Conservation (phyloP, 2,888 invertebrate genomes). For the Volucella inflata region DNA sequence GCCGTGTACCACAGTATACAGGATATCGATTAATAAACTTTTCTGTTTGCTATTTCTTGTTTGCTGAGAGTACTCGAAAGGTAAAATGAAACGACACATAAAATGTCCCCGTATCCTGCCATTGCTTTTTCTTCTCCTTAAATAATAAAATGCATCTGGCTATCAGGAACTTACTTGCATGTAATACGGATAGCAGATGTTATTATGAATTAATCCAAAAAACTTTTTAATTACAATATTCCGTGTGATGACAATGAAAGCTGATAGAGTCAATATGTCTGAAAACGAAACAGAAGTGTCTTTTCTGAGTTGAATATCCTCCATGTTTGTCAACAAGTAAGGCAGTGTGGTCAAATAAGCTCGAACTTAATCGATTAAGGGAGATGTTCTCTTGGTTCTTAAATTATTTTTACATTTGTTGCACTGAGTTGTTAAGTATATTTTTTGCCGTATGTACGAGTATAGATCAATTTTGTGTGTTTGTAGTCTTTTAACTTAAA, state of each 20-base stretch:
- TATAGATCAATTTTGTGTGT: no score
- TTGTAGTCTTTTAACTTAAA: no score
- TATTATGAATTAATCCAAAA: conserved; percentile 14
- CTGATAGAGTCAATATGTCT: not conserved
- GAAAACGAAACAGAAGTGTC: not conserved
- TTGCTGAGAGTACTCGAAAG: conserved; percentile 5
- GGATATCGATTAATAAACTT: conserved; percentile 59
- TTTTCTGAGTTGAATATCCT: not conserved
- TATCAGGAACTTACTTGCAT: not conserved
- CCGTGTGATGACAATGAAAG: not conserved
- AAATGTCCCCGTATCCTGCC: no score
- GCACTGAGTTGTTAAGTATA: no score
- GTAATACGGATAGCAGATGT: not conserved
- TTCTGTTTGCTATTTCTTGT: not conserved
- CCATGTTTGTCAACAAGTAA: no score
- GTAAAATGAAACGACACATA: conserved; percentile 1
- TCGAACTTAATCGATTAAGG: no score
- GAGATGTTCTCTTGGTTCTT: no score
- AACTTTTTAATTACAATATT: conserved; percentile 3
- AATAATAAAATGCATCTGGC: conserved; percentile 38
- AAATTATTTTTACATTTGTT: no score
- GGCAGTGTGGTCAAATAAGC: no score
- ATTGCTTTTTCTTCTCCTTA: conserved; percentile 6
- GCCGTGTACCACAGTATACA: not conserved
- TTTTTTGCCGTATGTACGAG: no score